Conservation (phyloP, 2,888 invertebrate genomes). For the Arctia plantaginis region DNA sequence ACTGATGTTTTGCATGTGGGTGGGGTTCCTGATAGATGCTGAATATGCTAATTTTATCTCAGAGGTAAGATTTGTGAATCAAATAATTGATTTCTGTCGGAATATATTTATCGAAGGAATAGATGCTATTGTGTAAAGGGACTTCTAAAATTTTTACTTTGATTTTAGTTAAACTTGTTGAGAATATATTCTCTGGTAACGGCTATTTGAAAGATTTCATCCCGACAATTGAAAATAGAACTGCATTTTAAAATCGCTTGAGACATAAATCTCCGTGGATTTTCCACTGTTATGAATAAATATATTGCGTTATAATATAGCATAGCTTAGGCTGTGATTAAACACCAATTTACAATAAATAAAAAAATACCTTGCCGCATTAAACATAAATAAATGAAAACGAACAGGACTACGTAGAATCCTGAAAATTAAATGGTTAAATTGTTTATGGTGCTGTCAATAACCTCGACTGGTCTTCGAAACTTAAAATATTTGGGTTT, state of each 20-base stretch:
- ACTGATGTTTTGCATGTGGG: constrained; percentile 13
- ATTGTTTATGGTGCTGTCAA: not conserved
- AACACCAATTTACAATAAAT: not conserved
- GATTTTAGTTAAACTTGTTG: not conserved
- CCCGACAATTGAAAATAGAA: not conserved
- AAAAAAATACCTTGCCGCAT: no score
- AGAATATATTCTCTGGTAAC: not conserved
- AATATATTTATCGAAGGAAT: not conserved
- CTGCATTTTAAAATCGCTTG: not conserved
- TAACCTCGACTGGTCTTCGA: not conserved
- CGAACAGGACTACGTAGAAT: no score
- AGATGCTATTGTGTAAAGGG: not conserved
- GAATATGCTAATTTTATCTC: not conserved
- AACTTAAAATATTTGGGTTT: not conserved
- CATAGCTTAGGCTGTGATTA: not conserved
- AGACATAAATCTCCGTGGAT: not conserved
- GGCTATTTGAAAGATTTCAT: not conserved
- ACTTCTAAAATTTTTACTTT: not conserved
- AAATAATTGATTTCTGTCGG: not conserved
- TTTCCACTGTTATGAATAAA: not conserved
- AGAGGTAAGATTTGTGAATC: not conserved
- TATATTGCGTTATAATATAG: not conserved
- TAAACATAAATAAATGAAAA: no score
- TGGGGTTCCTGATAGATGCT: constrained; percentile 7
- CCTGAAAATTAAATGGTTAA: no score